Evolutionary conservation across 2,113 vertebrate genomes (phyloP).

Genomic region (Phycodurus eques): DNA sequence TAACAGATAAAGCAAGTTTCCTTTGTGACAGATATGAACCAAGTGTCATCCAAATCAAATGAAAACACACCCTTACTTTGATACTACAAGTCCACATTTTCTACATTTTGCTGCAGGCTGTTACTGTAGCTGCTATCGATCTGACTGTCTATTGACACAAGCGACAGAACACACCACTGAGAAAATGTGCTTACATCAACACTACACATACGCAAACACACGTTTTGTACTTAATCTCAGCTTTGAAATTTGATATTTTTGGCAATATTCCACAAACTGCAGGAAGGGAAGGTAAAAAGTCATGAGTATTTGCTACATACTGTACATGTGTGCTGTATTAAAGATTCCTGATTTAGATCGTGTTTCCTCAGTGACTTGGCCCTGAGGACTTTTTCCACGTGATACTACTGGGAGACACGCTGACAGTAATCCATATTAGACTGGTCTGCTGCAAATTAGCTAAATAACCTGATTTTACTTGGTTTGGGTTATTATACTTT

Average conservation of each 20-base stretch:
- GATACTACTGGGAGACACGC: constrained; percentile 6
- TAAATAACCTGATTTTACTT: not conserved
- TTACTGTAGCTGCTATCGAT: constrained; percentile 35
- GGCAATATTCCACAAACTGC: constrained; percentile 22
- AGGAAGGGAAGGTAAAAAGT: constrained; percentile 19
- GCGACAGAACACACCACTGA: constrained; percentile 17
- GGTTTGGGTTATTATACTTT: not conserved
- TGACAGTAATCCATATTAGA: constrained; percentile 47
- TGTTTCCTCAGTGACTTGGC: constrained; percentile 10
- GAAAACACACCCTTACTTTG: constrained; percentile 42
- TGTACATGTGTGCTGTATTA: constrained; percentile 29
- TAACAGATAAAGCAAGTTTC: constrained; percentile 20
- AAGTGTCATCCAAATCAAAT: constrained; percentile 44
- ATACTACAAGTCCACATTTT: constrained; percentile 38
- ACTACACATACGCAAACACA: constrained; percentile 2
- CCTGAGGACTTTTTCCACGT: constrained; percentile 13
- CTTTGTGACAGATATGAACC: constrained; percentile 35
- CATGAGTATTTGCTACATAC: not conserved
- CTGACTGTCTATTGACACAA: constrained; percentile 26
- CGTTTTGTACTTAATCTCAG: not conserved
- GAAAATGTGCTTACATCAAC: not conserved
- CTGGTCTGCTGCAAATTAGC: constrained; percentile 4
- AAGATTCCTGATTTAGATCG: constrained; percentile 26
- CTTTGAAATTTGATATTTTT: constrained; percentile 32
- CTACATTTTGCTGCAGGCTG: constrained; percentile 37